Conservation (phyloP, 2,113 vertebrate genomes). For the Trochalopteron elliotii region DNA sequence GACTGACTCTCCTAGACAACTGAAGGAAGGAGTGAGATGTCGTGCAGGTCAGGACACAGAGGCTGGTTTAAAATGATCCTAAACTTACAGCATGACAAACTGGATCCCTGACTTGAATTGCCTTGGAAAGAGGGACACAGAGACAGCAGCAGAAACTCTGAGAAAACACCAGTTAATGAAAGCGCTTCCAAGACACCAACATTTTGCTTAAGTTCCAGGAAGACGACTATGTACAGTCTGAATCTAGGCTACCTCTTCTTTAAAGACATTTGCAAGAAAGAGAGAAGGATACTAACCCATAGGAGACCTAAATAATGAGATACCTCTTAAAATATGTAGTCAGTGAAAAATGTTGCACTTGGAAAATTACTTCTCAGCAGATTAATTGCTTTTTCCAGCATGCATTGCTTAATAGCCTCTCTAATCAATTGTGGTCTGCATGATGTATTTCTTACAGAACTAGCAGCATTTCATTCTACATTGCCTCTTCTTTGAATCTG, state of each 20-base stretch:
- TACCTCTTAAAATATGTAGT: not conserved
- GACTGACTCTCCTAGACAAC: not conserved
- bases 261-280: not conserved
- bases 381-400: not conserved
- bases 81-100: not conserved
- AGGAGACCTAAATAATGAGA: not conserved
- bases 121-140: not conserved
- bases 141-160: not conserved
- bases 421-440: not conserved
- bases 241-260: not conserved
- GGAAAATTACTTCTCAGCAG: not conserved
- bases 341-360: not conserved
- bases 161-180: not conserved
- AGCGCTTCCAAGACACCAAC: not conserved
- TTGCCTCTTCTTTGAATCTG: not conserved
- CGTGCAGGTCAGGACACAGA: not conserved
- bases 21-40: not conserved
- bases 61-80: not conserved
- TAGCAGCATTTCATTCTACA: not conserved
- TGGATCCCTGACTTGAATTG: not conserved
- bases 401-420: not conserved
- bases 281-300: not conserved
- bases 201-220: not conserved
- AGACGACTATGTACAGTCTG: not conserved
- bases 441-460: not conserved